These are phyloP conservation scores for Drosophila neocordata DNA, from an alignment of 1,140 invertebrate species.

Conservation along the genomic window DNA sequence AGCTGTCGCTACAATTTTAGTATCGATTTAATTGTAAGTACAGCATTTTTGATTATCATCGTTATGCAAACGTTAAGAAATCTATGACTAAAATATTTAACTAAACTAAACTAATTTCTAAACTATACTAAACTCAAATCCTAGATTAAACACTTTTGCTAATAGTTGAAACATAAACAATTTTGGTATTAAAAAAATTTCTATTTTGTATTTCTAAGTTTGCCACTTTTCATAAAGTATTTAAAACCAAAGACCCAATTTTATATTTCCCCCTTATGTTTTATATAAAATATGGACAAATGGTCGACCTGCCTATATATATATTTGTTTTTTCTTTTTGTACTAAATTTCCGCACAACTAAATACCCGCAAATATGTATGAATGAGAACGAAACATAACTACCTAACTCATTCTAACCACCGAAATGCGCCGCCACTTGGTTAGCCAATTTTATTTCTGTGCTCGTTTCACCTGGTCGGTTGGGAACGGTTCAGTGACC, in stretches of 20 bases:
- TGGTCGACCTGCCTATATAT: constrained; percentile 45
- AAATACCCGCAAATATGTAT: constrained; percentile 32
- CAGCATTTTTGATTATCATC: not conserved
- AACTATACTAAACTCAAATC: no score
- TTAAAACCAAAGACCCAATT: not conserved
- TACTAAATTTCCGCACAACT: constrained; percentile 50
- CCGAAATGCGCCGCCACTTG: no score
- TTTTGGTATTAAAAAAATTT: no score
- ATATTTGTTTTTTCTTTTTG: no score
- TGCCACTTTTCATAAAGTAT: not conserved
- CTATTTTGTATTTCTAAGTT: no score
- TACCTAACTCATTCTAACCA: no score
- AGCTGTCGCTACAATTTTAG: not conserved
- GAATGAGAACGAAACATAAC: no score
- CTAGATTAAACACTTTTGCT: no score
- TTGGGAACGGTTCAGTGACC: constrained; percentile 25
- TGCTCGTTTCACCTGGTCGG: not conserved
- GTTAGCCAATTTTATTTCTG: not conserved
- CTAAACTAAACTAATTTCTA: no score
- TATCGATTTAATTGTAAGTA: not conserved
- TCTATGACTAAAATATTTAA: no score
- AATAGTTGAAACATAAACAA: no score
- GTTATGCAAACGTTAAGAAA: not conserved
- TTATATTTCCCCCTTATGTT: constrained; percentile 1
- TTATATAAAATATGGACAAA: constrained; percentile 25